Percentiles rank a stretch among this genome's conserved stretches.
phyloP scores from a whole-genome alignment of 2,113 vertebrate genomes.

The Acanthisitta chloris region DNA sequence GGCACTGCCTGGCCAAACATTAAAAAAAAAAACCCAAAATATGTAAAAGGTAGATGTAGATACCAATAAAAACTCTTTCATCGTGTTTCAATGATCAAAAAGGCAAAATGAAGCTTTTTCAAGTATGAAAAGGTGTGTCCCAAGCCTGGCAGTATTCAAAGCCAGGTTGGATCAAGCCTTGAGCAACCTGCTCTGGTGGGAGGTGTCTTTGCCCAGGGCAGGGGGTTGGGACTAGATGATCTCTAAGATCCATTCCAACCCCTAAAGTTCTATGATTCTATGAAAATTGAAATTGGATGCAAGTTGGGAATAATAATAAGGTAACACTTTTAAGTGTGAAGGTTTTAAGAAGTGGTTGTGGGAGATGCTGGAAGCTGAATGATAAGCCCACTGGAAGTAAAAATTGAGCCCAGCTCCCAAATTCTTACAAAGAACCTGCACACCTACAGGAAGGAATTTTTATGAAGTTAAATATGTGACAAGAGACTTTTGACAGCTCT shows the following conservation, averaged over 20 bases:
- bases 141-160: too few species aligned
- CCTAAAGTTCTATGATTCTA: too few species aligned
- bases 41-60: fast-evolving
- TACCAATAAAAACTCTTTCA: neutral
- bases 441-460: constrained; percentile 13
- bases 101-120: neutral
- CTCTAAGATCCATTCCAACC: too few species aligned
- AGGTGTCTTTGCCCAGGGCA: too few species aligned
- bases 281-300: too few species aligned
- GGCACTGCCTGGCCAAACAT: neutral
- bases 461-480: neutral
- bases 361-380: neutral
- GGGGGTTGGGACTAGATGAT: too few species aligned
- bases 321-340: neutral
- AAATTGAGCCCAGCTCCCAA: neutral
- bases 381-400: neutral
- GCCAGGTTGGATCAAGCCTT: too few species aligned
- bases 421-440: neutral
- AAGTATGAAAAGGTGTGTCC: neutral
- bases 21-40: fast-evolving
- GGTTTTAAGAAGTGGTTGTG: neutral
- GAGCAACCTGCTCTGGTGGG: too few species aligned
- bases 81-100: neutral
- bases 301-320: neutral
- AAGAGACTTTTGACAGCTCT: neutral